Base-by-base conservation (phyloP, 2,113 vertebrate species). In the Peromyscus polionotus region DNA sequence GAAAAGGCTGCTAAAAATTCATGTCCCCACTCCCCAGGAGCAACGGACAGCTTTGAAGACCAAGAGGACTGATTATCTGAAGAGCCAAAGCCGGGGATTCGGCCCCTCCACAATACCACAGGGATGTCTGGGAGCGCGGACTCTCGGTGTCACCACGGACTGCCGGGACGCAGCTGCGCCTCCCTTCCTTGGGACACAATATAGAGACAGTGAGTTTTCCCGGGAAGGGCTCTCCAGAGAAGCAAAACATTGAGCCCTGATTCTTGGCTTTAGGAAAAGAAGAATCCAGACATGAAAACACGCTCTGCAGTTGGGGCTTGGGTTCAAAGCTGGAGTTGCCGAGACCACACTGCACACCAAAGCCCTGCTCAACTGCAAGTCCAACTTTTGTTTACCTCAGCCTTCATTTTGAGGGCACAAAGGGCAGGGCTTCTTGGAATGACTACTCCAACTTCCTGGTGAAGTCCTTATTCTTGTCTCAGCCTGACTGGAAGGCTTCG, bases 1-100 rank as follows among this genome's bases (percentile, higher is more conserved):
- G 98, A 98, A 98, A 98, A 99, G 98, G 98, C 98, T 99, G 98
- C 98, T 99, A 99, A 99, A 99, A 99, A 98, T 97, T 91, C 59
- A 97, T 95, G 92, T 97, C 96, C 88, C 91, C 86, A 75, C 72
- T 61, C 88, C 96, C 97, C 96, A 81, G 94, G 93, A 96, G 96
- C 67, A 95, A 93, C 4, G 80, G 86, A 95, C 1, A 91, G 97
- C 67, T 42, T 20, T 5, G 92, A 94, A 87, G 6, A 87, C 77
- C 54, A 63, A 96, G 87, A 84, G 88, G 80, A 94, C 26, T 39
- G 6, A 80, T 97, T 92, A 95, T 90, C 96, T 97, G 79, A 16
- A 93, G 96, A 91, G 97, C 79, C 96, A 97, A 84, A 94, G 95
- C 81, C 26, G 87, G 80, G 96, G 89, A 91, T 97, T 92, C 19